A percentile compares a stretch with the other conserved stretches of the same genome.
Conservation (phyloP, 2,113 vertebrate genomes). For the Archilochus colubris region DNA sequence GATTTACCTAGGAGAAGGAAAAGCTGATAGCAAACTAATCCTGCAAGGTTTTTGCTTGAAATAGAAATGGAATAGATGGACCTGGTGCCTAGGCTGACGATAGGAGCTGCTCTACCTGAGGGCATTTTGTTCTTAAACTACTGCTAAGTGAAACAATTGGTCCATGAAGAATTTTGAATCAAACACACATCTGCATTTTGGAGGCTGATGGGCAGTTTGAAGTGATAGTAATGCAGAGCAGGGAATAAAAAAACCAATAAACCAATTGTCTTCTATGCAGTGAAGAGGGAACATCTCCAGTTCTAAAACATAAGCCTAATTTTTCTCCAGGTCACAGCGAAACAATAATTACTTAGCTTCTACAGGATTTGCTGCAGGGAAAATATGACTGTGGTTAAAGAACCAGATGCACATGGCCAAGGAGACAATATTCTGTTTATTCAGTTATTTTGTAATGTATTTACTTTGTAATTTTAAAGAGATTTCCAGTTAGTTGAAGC, state of each 20-base stretch:
- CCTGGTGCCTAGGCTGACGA: not conserved
- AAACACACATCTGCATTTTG: not conserved
- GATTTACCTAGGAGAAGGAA: constrained; percentile 59
- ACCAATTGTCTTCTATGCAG: not conserved
- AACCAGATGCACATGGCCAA: not conserved
- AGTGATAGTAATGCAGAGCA: not conserved
- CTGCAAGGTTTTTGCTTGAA: constrained; percentile 25
- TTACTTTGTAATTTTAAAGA: not conserved
- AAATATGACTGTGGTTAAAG: not conserved
- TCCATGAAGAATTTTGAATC: not conserved
- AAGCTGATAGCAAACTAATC: constrained; percentile 55
- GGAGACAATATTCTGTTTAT: not conserved
- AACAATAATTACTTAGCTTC: not conserved
- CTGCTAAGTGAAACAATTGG: constrained; percentile 5
- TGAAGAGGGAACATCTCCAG: not conserved
- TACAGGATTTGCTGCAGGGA: not conserved
- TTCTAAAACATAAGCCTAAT: not conserved
- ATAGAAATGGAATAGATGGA: not conserved
- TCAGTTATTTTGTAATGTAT: not conserved
- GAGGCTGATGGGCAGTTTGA: not conserved
- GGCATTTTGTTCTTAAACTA: not conserved
- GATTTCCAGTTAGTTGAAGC: not conserved
- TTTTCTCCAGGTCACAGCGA: not conserved
- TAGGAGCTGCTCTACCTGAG: not conserved
- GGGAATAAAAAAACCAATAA: not conserved